Conservation (phyloP, 1,140 invertebrate species). For the Heliothis virescens region DNA sequence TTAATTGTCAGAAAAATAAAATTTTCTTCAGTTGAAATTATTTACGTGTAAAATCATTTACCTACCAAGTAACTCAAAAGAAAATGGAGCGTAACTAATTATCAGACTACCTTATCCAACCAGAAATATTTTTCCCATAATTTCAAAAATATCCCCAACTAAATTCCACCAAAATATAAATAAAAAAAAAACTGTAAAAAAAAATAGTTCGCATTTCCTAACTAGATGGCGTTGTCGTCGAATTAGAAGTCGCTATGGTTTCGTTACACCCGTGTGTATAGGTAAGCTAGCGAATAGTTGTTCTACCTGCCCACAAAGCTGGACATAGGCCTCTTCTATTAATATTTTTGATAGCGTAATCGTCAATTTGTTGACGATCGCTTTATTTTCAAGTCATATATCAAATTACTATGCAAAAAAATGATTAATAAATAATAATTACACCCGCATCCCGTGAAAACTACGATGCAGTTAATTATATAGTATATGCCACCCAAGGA, state of each 20-base stretch:
- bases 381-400: too few relatives aligned
- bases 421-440: too few relatives aligned
- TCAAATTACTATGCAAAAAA: too few relatives aligned
- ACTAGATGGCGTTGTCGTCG: conserved; percentile 25
- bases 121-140: neutral
- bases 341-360: conserved; percentile 12
- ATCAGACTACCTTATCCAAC: too few relatives aligned
- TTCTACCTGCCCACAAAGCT: neutral
- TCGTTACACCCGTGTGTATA: neutral
- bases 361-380: neutral
- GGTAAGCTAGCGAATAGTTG: neutral
- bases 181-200: neutral
- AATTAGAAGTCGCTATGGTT: conserved; percentile 27
- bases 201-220: neutral
- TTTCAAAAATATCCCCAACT: neutral
- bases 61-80: too few relatives aligned
- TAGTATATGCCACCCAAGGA: too few relatives aligned
- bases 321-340: conserved; percentile 31
- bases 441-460: too few relatives aligned
- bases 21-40: too few relatives aligned
- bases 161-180: neutral
- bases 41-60: too few relatives aligned
- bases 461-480: too few relatives aligned
- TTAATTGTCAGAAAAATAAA: too few relatives aligned
- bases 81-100: too few relatives aligned